Percentiles rank a stretch among this genome's conserved stretches.
Evolutionary conservation across 1,140 invertebrate species (phyloP).

Genomic region (Hylaeus anthracinus): DNA sequence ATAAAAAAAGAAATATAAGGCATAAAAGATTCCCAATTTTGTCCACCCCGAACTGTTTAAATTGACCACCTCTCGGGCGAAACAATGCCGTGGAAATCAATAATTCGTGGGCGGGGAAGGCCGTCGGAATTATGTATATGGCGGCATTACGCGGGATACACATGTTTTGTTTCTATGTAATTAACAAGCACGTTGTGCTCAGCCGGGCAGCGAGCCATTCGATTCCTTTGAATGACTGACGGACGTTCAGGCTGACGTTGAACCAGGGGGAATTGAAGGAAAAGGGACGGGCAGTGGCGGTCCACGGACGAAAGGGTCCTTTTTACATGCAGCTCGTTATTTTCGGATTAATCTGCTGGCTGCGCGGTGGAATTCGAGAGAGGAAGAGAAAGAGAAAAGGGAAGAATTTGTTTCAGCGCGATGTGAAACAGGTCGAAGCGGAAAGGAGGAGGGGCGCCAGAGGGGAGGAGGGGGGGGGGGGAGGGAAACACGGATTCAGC

Average conservation of each 20-base stretch:
- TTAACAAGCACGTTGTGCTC: neutral
- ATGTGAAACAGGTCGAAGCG: conserved; percentile 19
- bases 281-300: neutral
- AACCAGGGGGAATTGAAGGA: conserved; percentile 3
- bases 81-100: neutral
- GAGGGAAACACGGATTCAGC: conserved; percentile 21
- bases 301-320: neutral
- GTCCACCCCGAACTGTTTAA: too few relatives aligned
- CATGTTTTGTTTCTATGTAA: conserved; percentile 22
- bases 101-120: neutral
- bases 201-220: neutral
- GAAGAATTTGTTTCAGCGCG: conserved; percentile 41
- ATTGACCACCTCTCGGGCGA: neutral
- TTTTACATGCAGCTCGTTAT: conserved; percentile 55
- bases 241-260: conserved; percentile 6
- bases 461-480: neutral
- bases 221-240: conserved; percentile 36
- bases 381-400: conserved; percentile 6
- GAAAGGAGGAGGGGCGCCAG: neutral
- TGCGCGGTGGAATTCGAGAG: neutral
- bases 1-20: too few relatives aligned
- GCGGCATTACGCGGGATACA: neutral
- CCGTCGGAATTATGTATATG: neutral
- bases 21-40: too few relatives aligned
- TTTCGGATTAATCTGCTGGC: conserved; percentile 59